A percentile compares a stretch with the other conserved stretches of the same genome.
Evolutionary conservation across 2,797 vertebrate genomes (phyloP).

Genomic region (Phoxinus dragarum): DNA sequence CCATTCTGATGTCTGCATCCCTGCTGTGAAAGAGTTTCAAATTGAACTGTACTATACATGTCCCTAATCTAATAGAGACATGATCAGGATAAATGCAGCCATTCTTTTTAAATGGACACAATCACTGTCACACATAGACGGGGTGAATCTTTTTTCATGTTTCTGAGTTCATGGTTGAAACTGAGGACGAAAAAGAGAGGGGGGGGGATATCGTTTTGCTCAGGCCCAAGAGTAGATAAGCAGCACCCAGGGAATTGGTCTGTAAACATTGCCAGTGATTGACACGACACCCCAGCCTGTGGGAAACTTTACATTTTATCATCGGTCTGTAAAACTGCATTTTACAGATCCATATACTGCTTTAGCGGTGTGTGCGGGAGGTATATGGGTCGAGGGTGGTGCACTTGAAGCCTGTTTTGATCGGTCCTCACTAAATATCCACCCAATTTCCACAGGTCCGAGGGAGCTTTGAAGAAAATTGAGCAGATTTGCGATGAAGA

Average conservation of each 20-base stretch:
- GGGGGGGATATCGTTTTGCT: background rate
- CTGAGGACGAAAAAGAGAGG: background rate
- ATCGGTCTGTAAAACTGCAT: slow-evolving; percentile 42
- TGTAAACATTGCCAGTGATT: slow-evolving; percentile 48
- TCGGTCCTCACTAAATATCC: slow-evolving; percentile 59
- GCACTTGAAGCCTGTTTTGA: slow-evolving; percentile 51
- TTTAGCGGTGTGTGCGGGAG: slow-evolving; percentile 13
- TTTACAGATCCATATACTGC: slow-evolving; percentile 39
- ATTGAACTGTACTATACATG: slow-evolving; percentile 5
- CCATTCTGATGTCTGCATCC: slow-evolving; percentile 10
- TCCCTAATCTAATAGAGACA: slow-evolving; percentile 28
- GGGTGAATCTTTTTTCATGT: background rate
- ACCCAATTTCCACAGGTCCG: slow-evolving; percentile 52
- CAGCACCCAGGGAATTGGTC: slow-evolving; percentile 46
- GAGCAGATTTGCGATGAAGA: slow-evolving; percentile 66
- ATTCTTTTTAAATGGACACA: slow-evolving; percentile 28
- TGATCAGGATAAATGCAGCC: slow-evolving; percentile 2
- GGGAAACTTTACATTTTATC: slow-evolving; percentile 53
- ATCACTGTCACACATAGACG: background rate
- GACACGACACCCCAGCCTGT: slow-evolving; percentile 44
- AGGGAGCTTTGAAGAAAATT: slow-evolving; percentile 72
- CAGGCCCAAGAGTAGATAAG: slow-evolving; percentile 50
- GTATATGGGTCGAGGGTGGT: slow-evolving; percentile 28
- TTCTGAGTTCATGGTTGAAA: slow-evolving; percentile 1
- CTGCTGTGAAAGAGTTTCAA: slow-evolving; percentile 4